Conservation (phyloP, 1,140 invertebrate species). For the Harlomillsia oculata region DNA sequence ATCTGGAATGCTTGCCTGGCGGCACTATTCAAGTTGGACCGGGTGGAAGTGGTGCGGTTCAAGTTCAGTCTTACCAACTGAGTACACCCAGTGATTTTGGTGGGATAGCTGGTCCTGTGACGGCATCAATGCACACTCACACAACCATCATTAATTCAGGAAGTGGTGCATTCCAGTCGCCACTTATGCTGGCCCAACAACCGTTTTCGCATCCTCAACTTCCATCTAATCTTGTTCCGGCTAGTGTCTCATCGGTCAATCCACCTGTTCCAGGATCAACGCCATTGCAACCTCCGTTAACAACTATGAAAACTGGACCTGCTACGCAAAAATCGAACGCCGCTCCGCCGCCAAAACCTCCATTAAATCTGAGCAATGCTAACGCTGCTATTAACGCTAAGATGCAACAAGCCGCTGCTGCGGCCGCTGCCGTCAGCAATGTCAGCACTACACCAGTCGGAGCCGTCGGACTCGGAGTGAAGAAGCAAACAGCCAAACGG, state of each 20-base stretch:
- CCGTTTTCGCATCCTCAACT: conserved; percentile 14
- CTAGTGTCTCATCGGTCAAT: too few species aligned
- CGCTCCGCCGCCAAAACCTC: conserved; percentile 5
- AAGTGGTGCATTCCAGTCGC: conserved; percentile 15
- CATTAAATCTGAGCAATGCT: too few species aligned
- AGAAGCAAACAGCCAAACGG: conserved; percentile 32
- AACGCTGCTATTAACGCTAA: too few species aligned
- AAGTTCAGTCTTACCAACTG: conserved; percentile 30
- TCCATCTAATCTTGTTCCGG: conserved; percentile 19
- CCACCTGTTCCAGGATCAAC: too few species aligned
- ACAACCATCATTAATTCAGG: conserved; percentile 30
- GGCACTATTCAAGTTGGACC: conserved; percentile 11
- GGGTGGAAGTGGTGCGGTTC: conserved; percentile 19
- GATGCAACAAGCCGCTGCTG: neutral
- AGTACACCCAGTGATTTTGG: conserved; percentile 1
- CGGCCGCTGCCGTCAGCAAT: neutral
- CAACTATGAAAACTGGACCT: neutral
- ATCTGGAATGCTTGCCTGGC: conserved; percentile 29
- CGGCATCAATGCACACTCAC: conserved; percentile 29
- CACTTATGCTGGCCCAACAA: conserved; percentile 22
- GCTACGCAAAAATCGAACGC: neutral
- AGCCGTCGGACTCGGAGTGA: conserved; percentile 37
- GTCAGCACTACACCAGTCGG: conserved; percentile 40
- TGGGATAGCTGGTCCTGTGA: conserved; percentile 4
- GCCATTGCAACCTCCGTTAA: neutral